A percentile compares a stretch with the other conserved stretches of the same genome.
Evolutionary conservation across 2,797 vertebrate genomes (phyloP).

Genomic region (Chelmon rostratus): DNA sequence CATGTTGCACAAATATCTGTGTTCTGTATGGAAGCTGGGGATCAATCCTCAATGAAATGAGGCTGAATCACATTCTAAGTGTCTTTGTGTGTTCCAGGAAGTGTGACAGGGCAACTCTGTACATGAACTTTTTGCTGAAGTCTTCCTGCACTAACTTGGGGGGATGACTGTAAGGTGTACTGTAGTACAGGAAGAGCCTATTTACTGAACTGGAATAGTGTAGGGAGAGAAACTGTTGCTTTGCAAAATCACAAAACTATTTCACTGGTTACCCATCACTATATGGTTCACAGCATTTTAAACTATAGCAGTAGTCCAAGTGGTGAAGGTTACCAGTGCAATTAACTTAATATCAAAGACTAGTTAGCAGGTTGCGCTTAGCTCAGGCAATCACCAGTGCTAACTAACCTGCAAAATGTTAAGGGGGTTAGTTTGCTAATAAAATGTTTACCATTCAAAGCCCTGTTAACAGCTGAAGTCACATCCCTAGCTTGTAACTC

Average conservation of each 20-base stretch:
- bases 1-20: slow-evolving; percentile 69
- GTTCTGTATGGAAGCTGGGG: slow-evolving; percentile 73
- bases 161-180: neutral
- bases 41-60: slow-evolving; percentile 58
- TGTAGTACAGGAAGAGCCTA: slow-evolving; percentile 1
- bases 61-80: slow-evolving; percentile 61
- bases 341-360: neutral
- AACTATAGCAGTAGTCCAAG: slow-evolving; percentile 15
- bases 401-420: slow-evolving; percentile 6
- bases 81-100: slow-evolving; percentile 42
- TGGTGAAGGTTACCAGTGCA: slow-evolving; percentile 10
- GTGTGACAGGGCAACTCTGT: slow-evolving; percentile 24
- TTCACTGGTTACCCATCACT: neutral
- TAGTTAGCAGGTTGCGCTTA: neutral
- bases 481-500: slow-evolving; percentile 29
- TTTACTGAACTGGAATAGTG: slow-evolving; percentile 9
- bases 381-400: neutral
- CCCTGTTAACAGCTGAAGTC: slow-evolving; percentile 33
- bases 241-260: slow-evolving; percentile 1
- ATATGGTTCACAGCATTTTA: slow-evolving; percentile 4
- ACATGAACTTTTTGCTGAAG: slow-evolving; percentile 21
- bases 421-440: neutral
- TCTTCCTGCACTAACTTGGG: neutral
- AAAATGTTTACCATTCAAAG: slow-evolving; percentile 5
- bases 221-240: neutral